Percentiles rank a stretch among this genome's conserved stretches.
Conservation (phyloP, 2,797 vertebrate genomes). For the Aldrovandia affinis region DNA sequence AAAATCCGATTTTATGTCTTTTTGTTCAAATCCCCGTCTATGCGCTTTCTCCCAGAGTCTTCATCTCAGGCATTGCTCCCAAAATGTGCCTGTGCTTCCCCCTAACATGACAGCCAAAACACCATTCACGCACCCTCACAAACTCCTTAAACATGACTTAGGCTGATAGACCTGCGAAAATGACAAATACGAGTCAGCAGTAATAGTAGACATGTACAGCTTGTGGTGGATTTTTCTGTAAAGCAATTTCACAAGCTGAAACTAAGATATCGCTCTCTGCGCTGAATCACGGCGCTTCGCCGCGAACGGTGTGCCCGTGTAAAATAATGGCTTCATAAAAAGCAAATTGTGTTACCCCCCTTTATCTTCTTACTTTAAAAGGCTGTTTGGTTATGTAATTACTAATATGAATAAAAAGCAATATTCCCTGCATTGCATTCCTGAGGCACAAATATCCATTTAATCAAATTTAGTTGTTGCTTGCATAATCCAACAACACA, state of each 20-base stretch:
- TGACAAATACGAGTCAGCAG: slow-evolving; percentile 11
- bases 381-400: background rate
- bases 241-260: slow-evolving; percentile 10
- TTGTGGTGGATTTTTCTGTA: background rate
- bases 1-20: background rate
- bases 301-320: background rate
- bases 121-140: background rate
- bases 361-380: slow-evolving; percentile 5
- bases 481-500: background rate
- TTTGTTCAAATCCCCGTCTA: background rate
- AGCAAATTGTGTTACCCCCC: background rate
- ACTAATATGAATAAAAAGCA: background rate
- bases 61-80: background rate
- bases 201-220: slow-evolving; percentile 3
- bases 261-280: background rate
- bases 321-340: background rate
- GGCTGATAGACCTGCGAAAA: background rate
- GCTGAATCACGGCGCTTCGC: background rate
- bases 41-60: background rate
- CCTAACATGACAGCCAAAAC: background rate
- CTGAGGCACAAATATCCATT: slow-evolving; percentile 4
- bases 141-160: background rate
- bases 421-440: background rate
- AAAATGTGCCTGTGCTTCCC: background rate
- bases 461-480: slow-evolving; percentile 1